These are phyloP conservation scores for Drosophila kikkawai DNA, from an alignment of 1,140 invertebrate species.

Conservation along the genomic window DNA sequence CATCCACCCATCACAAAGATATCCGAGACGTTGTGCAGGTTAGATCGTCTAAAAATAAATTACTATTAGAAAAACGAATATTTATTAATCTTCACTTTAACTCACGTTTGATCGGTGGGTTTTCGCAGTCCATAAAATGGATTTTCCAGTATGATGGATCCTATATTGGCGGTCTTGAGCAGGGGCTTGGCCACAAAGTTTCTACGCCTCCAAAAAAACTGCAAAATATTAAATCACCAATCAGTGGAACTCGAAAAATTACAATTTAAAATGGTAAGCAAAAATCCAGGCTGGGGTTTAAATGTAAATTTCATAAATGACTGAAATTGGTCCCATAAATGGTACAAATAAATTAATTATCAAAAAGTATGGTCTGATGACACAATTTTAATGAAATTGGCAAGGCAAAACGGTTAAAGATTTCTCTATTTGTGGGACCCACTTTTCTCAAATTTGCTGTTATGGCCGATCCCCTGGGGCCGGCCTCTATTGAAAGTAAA, in stretches of 20 bases:
- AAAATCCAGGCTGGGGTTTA: neutral
- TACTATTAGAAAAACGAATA: neutral
- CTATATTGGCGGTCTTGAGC: slow-evolving; percentile 95
- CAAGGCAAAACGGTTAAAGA: neutral
- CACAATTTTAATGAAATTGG: neutral
- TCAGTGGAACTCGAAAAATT: neutral
- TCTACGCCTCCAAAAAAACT: slow-evolving; percentile 97
- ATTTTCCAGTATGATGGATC: slow-evolving; percentile 98
- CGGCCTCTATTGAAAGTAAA: slow-evolving; percentile 41
- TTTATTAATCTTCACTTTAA: neutral
- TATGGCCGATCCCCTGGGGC: slow-evolving; percentile 31
- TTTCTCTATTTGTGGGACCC: slow-evolving; percentile 22
- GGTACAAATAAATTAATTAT: neutral
- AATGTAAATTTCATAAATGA: neutral
- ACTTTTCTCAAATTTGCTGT: slow-evolving; percentile 29
- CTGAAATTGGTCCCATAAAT: slow-evolving; percentile 17
- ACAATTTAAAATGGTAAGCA: neutral
- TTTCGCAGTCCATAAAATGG: slow-evolving; percentile 98
- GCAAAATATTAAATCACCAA: slow-evolving; percentile 68
- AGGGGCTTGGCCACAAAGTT: slow-evolving; percentile 94
- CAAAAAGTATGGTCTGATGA: neutral
- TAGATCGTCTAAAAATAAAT: slow-evolving; percentile 90
- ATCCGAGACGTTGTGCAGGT: slow-evolving; percentile 97
- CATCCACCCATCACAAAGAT: slow-evolving; percentile 99
- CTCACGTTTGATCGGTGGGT: slow-evolving; percentile 95